phyloP scores from a whole-genome alignment of 2,797 vertebrate genomes.

The Chiroxiphia lanceolata region DNA sequence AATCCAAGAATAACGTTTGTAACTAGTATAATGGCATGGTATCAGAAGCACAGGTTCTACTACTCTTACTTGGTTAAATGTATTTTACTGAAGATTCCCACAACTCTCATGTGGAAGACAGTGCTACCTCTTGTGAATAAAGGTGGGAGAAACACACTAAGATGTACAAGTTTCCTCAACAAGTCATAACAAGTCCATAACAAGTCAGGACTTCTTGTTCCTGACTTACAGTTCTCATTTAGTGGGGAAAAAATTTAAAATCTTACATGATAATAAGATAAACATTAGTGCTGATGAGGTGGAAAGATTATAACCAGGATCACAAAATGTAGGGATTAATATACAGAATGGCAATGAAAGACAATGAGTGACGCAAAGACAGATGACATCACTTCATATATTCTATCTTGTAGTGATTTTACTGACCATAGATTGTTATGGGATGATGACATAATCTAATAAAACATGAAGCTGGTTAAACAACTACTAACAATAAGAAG shows the following conservation, averaged over 20 bases:
- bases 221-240: neutral
- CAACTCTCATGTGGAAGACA: neutral
- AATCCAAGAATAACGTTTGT: neutral
- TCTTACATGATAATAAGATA: neutral
- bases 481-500: neutral
- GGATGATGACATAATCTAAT: neutral
- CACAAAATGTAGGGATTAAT: neutral
- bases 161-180: neutral
- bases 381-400: neutral
- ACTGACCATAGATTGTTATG: neutral
- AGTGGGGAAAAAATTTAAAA: neutral
- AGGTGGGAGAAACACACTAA: neutral
- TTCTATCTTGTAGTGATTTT: neutral
- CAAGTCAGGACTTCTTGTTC: neutral
- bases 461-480: neutral
- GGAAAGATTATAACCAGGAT: neutral
- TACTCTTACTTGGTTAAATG: neutral
- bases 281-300: neutral
- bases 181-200: too few relatives aligned
- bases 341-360: neutral
- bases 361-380: neutral
- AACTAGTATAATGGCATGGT: neutral
- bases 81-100: neutral
- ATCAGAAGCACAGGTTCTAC: neutral
- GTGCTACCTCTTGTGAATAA: neutral